phyloP scores from a whole-genome alignment of 2,113 vertebrate species.

The Hiodon alosoides region DNA sequence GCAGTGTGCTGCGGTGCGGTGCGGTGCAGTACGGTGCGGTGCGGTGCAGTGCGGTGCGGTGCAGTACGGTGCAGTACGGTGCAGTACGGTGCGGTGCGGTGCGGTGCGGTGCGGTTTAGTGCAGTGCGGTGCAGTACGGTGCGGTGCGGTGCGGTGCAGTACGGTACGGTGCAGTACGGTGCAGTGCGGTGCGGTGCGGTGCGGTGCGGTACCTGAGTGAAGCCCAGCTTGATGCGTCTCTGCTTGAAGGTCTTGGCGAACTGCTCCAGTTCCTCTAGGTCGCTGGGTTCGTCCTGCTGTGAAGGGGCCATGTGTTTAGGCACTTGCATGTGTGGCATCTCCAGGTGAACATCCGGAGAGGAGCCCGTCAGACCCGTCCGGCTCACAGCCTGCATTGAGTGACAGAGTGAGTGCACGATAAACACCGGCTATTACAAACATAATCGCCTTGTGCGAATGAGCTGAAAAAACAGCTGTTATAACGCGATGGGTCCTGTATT shows the following conservation, averaged over 20 bases:
- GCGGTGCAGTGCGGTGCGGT: too few species aligned
- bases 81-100: not conserved
- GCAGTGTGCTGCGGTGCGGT: too few species aligned
- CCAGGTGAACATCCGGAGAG: constrained; percentile 81
- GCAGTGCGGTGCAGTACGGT: not conserved
- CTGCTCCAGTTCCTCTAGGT: constrained; percentile 93
- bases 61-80: too few species aligned
- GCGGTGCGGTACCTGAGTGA: constrained; percentile 79
- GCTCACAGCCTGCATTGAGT: constrained; percentile 67
- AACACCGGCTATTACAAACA: too few species aligned
- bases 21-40: too few species aligned
- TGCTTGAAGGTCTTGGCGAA: constrained; percentile 98
- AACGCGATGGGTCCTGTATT: too few species aligned
- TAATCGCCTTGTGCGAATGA: not conserved
- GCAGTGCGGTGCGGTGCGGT: not conserved
- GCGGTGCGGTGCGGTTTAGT: too few species aligned
- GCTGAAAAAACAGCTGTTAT: not conserved
- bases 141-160: not conserved
- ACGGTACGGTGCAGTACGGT: not conserved
- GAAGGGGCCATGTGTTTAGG: constrained; percentile 73
- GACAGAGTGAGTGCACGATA: not conserved
- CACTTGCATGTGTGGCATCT: constrained; percentile 37
- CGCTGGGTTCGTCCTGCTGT: constrained; percentile 82
- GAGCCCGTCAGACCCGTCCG: constrained; percentile 76
- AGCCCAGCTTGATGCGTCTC: constrained; percentile 92